phyloP scores from a whole-genome alignment of 2,113 vertebrate species.

The Ophiodon elongatus region DNA sequence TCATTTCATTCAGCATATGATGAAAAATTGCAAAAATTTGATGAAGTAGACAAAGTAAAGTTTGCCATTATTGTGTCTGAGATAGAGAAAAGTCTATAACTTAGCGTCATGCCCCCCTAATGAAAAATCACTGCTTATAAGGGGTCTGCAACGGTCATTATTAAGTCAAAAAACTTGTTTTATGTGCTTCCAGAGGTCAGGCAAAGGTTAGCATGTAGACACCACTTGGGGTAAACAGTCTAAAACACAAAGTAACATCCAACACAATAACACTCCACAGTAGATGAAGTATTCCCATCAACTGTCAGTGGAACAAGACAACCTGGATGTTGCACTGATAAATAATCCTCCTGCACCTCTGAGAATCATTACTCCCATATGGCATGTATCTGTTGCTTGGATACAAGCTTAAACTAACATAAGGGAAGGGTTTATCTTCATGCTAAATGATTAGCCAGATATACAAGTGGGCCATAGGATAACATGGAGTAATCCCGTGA shows the following conservation, averaged over 20 bases:
- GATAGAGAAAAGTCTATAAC: too few species aligned
- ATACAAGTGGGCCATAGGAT: not conserved
- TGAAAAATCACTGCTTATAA: not conserved
- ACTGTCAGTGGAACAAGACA: not conserved
- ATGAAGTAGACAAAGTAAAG: too few species aligned
- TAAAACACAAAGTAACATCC: not conserved
- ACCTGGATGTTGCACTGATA: constrained; percentile 4
- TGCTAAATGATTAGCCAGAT: constrained; percentile 49
- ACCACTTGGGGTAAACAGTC: not conserved
- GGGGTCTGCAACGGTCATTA: not conserved
- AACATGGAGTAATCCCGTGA: constrained; percentile 20
- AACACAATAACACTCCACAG: not conserved
- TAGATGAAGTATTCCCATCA: not conserved
- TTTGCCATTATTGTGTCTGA: too few species aligned
- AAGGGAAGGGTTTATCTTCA: constrained; percentile 15
- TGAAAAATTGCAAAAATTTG: too few species aligned
- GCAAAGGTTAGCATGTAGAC: not conserved
- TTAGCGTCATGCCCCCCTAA: too few species aligned
- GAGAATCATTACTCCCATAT: not conserved
- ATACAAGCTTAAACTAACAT: constrained; percentile 33
- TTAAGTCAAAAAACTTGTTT: not conserved
- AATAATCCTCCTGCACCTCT: constrained; percentile 3
- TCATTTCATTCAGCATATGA: too few species aligned
- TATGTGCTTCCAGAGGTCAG: not conserved
- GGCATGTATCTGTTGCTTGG: constrained; percentile 23